A percentile compares a stretch with the other conserved stretches of the same genome.
phyloP scores from a whole-genome alignment of 1,140 invertebrate genomes.

The Ceratina calcarata region DNA sequence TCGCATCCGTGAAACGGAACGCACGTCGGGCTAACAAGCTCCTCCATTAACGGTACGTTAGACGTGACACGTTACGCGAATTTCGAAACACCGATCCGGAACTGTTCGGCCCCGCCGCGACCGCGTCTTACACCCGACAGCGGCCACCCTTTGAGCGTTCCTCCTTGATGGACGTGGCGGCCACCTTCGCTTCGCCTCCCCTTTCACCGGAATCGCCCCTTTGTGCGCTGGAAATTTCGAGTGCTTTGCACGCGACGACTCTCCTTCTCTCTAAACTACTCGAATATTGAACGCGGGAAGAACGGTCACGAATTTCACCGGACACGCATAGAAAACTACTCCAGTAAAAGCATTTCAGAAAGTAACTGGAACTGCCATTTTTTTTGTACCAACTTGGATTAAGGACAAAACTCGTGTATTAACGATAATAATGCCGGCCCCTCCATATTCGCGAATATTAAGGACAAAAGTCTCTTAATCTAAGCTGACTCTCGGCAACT shows the following conservation, averaged over 20 bases:
- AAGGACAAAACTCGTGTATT: no score
- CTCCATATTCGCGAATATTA: not conserved
- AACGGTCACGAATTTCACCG: no score
- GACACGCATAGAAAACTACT: no score
- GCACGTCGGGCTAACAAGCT: slow-evolving; percentile 71
- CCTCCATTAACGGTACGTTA: slow-evolving; percentile 77
- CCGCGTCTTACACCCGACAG: slow-evolving; percentile 62
- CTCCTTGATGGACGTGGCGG: slow-evolving; percentile 34
- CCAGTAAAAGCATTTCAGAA: no score
- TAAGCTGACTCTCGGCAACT: not conserved
- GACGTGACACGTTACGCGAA: slow-evolving; percentile 74
- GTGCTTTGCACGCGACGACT: slow-evolving; percentile 12
- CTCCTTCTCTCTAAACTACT: not conserved
- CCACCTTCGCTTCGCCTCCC: not conserved
- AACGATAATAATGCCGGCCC: no score
- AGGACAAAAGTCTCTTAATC: not conserved
- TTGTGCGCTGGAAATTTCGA: not conserved
- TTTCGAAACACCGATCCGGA: slow-evolving; percentile 68
- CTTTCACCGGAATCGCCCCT: slow-evolving; percentile 19
- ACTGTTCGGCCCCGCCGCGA: slow-evolving; percentile 56
- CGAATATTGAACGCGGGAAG: not conserved
- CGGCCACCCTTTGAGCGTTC: slow-evolving; percentile 33
- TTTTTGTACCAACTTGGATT: no score
- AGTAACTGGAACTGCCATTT: no score
- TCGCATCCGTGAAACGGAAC: slow-evolving; percentile 59